A percentile compares a stretch with the other conserved stretches of the same genome.
Conservation (phyloP, 2,888 invertebrate species). For the Tribolium freemani region DNA sequence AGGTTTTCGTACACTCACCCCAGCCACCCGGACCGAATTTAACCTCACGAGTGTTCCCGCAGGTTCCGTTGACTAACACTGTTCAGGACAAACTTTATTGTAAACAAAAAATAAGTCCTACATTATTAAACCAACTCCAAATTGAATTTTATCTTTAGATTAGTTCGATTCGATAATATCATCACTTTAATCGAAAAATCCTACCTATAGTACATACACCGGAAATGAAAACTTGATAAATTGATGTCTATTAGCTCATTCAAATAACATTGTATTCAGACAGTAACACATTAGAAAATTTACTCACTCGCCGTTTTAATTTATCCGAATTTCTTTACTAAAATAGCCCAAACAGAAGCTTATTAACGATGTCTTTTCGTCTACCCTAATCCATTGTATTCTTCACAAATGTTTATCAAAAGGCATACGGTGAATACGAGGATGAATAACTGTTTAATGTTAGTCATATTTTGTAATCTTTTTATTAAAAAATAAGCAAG, state of each 20-base stretch:
- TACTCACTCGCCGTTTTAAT: constrained; percentile 3
- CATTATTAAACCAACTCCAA: constrained; percentile 49
- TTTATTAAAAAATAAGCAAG: neutral
- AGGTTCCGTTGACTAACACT: constrained; percentile 47
- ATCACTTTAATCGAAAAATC: constrained; percentile 37
- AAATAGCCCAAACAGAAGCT: constrained; percentile 35
- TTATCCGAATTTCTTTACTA: constrained; percentile 38
- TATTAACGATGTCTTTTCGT: constrained; percentile 28
- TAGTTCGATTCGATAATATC: constrained; percentile 11
- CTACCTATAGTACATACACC: neutral
- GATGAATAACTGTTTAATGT: too few relatives aligned
- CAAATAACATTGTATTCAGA: constrained; percentile 41
- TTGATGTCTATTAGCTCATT: constrained; percentile 20
- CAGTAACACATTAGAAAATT: constrained; percentile 28
- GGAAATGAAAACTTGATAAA: constrained; percentile 41
- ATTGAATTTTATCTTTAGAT: constrained; percentile 41
- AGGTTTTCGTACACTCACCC: constrained; percentile 48
- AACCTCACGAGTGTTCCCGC: constrained; percentile 48
- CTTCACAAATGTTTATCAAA: constrained; percentile 1
- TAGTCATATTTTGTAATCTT: too few relatives aligned
- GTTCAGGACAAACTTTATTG: constrained; percentile 51
- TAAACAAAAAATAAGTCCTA: constrained; percentile 50
- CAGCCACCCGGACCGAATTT: constrained; percentile 38
- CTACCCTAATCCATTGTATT: constrained; percentile 6
- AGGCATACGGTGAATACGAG: too few relatives aligned